phyloP scores from a whole-genome alignment of 2,113 vertebrate species.

The Accipiter cooperii region DNA sequence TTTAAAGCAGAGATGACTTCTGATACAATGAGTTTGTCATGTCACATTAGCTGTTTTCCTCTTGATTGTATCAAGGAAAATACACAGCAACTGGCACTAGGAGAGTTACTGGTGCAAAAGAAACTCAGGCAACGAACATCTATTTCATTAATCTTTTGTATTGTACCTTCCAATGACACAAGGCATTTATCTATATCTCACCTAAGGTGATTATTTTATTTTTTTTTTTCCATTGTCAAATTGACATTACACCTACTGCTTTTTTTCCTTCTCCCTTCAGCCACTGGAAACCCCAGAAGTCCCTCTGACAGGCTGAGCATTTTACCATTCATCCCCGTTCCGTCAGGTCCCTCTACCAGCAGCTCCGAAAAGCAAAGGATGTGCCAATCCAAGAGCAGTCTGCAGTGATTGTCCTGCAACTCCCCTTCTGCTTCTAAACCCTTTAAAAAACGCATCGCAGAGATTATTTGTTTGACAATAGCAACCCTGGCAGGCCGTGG shows the following conservation, averaged over 20 bases:
- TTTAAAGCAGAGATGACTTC: conserved; percentile 45
- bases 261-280: background rate
- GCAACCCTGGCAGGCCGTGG: background rate
- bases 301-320: fast-evolving
- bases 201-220: background rate
- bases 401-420: background rate
- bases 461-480: background rate
- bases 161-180: background rate
- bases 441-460: background rate
- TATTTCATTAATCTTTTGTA: background rate
- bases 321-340: background rate
- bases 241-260: background rate
- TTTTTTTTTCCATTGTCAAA: background rate
- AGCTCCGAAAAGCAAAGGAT: background rate
- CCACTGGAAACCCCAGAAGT: background rate
- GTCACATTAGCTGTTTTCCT: conserved; percentile 35
- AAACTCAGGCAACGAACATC: background rate
- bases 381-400: background rate
- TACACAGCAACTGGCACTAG: background rate
- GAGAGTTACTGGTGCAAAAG: background rate
- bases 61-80: background rate
- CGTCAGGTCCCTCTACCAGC: background rate
- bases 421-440: background rate
- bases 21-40: conserved; percentile 52
- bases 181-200: background rate